Percentiles rank a stretch among this genome's conserved stretches.
phyloP scores from a whole-genome alignment of 2,113 vertebrate species.

The Lagopus leucura region DNA sequence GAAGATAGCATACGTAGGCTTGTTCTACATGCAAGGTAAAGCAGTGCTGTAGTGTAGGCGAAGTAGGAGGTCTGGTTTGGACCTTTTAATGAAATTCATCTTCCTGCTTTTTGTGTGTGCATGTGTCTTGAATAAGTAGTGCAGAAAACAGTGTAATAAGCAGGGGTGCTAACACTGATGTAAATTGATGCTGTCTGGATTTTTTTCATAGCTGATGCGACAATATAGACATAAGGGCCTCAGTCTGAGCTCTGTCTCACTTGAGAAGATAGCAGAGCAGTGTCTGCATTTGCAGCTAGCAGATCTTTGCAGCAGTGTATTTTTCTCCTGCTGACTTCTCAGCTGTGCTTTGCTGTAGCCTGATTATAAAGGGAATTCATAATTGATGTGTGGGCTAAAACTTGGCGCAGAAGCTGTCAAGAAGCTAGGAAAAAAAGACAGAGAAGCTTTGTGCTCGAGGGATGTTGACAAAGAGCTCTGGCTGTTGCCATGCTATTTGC shows the following conservation, averaged over 20 bases:
- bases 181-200: not conserved
- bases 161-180: not conserved
- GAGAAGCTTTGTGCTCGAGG: slow-evolving; percentile 36
- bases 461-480: not conserved
- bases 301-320: not conserved
- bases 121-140: not conserved
- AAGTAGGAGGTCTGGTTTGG: not conserved
- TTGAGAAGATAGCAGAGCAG: not conserved
- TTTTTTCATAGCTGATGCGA: not conserved
- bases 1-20: rapidly evolving
- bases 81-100: not conserved
- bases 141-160: not conserved
- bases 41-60: not conserved
- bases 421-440: slow-evolving; percentile 24
- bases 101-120: not conserved
- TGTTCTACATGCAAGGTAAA: not conserved
- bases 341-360: not conserved
- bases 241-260: not conserved
- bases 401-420: slow-evolving; percentile 48
- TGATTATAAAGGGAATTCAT: slow-evolving; percentile 29
- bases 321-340: not conserved
- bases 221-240: not conserved
- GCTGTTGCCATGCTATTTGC: slow-evolving; percentile 22
- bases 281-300: not conserved
- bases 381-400: slow-evolving; percentile 58